Base-by-base conservation (phyloP, 2,888 invertebrate genomes). In the Rhaphigaster nebulosa region DNA sequence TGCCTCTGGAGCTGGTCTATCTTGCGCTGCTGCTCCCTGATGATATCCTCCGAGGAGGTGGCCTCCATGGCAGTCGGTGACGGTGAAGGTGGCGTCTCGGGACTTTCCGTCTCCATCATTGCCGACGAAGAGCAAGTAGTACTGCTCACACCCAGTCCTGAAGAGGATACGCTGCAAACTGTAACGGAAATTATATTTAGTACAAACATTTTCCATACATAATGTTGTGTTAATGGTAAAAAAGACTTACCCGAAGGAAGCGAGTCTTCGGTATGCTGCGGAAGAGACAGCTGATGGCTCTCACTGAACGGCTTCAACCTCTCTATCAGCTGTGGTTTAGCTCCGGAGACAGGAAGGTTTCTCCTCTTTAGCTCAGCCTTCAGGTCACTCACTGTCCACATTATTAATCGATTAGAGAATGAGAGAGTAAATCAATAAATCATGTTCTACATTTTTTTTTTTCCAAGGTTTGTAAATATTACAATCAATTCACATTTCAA, bases 311-410 rank as follows among this genome's bases (percentile, higher is more conserved):
- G 92, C 87, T 93, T 93, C 60, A 93, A 91, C 80, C 99, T 95
- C 93, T 99, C 98, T 91, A 99, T 97, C 80, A 99, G 94, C 93
- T 98, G 98, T 18, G 98, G 98, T 93, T 99, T 99, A 0, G 99
- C 97, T 0, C 99, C 99, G 23, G 99, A 99, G 0, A 99, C 99
- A 12, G 99, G 98, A 91, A 99, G 94, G 94, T 97, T 98, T 88
- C 99, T 96, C 91, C 97, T 97, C 94, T 99, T 99, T 93, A 99
- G 95, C 94, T 99, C 99, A 91, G 97, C 97, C 94, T 98, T 98
- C 92, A 99, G 95, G 93, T 99, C 99, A 92, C 97, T 98, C 90
- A 98, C 99, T 95, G 92, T 18, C 15, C 4, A 12, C 15, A 41
- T 13, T 4, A 56, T 10, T 1, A 38, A 76, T 18, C 8, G 3